phyloP scores from a whole-genome alignment of 2,797 vertebrate species.

The Coregonus ussuriensis region DNA sequence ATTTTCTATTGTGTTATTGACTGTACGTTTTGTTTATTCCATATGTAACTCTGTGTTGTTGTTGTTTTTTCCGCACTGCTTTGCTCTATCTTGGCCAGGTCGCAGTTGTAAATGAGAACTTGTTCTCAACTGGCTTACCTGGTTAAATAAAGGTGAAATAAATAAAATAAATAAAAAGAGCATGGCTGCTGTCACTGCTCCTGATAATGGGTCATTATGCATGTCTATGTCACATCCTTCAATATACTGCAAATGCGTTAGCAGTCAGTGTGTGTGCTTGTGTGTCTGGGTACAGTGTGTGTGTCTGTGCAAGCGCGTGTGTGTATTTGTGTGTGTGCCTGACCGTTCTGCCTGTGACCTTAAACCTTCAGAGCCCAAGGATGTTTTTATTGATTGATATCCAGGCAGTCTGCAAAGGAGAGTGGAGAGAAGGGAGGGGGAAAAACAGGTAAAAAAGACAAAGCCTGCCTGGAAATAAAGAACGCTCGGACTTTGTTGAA shows the following conservation, averaged over 20 bases:
- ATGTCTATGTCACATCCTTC: neutral
- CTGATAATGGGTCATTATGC: neutral
- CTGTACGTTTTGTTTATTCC: no score
- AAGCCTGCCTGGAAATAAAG: conserved; percentile 38
- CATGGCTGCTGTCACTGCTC: neutral
- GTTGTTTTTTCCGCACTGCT: no score
- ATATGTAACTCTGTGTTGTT: no score
- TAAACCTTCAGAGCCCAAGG: conserved; percentile 62
- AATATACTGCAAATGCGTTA: neutral
- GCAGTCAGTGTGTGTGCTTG: neutral
- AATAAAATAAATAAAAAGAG: neutral
- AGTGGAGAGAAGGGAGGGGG: conserved; percentile 15
- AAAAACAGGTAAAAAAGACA: conserved; percentile 14
- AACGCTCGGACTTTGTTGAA: conserved; percentile 34
- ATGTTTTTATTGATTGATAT: conserved; percentile 73
- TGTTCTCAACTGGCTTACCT: no score
- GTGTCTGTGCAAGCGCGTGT: neutral
- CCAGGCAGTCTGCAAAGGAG: conserved; percentile 52
- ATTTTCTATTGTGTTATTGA: no score
- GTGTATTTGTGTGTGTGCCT: conserved; percentile 18
- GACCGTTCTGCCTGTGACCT: conserved; percentile 42
- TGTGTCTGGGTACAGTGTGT: conserved; percentile 9
- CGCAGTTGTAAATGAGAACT: no score
- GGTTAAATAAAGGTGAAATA: no score
- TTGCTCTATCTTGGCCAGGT: no score